Conservation (phyloP, 2,888 invertebrate genomes). For the Chorisops tibialis region DNA sequence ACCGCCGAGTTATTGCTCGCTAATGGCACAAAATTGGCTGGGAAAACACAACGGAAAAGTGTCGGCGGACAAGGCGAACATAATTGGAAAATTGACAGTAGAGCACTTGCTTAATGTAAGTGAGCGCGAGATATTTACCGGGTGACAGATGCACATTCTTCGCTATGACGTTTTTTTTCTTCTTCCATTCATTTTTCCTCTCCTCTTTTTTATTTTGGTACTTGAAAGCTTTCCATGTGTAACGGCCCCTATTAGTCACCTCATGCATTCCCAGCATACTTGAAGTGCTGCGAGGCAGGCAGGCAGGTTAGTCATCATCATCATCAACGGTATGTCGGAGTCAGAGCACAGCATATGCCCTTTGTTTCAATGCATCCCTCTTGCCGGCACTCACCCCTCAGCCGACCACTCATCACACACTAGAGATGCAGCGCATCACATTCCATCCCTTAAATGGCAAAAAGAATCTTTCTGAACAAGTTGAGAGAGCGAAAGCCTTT, state of each 20-base stretch:
- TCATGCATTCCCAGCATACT: neutral
- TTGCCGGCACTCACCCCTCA: neutral
- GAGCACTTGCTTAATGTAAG: constrained; percentile 16
- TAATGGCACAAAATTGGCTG: constrained; percentile 19
- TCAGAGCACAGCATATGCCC: neutral
- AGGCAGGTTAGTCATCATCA: neutral
- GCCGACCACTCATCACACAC: neutral
- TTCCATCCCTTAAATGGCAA: neutral
- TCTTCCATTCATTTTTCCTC: neutral
- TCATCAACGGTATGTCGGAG: neutral
- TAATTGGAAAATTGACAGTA: constrained; percentile 22
- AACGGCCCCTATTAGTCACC: constrained; percentile 1
- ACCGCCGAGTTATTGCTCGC: constrained; percentile 3
- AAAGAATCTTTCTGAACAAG: neutral
- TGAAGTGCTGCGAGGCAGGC: neutral
- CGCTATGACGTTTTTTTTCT: constrained; percentile 9
- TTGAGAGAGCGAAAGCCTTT: neutral
- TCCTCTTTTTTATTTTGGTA: neutral
- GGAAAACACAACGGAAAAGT: constrained; percentile 11
- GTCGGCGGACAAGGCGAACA: constrained; percentile 15
- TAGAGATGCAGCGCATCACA: neutral
- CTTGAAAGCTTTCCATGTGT: neutral
- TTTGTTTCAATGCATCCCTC: constrained; percentile 1
- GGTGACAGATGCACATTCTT: constrained; percentile 23
- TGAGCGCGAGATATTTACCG: constrained; percentile 18